phyloP scores from a whole-genome alignment of 2,888 invertebrate genomes.

The Scelioninae gen. 1 region DNA sequence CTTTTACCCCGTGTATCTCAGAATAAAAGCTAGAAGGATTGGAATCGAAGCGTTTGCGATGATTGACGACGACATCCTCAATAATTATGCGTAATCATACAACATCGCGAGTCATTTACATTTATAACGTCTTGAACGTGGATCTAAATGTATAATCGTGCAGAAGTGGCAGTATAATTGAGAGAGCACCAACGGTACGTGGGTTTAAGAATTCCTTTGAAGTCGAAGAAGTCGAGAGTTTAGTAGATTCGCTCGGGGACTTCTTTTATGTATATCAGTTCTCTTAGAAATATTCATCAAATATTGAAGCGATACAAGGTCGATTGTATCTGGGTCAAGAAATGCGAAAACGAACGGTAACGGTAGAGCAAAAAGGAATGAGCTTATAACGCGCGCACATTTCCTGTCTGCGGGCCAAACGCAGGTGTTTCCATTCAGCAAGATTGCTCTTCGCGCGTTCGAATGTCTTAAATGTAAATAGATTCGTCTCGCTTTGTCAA shows the following conservation, averaged over 20 bases:
- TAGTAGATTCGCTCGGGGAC: slow-evolving; percentile 43
- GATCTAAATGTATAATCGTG: slow-evolving; percentile 56
- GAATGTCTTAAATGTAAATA: slow-evolving; percentile 33
- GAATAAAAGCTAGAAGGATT: no score
- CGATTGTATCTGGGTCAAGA: slow-evolving; percentile 65
- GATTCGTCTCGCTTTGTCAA: slow-evolving; percentile 9
- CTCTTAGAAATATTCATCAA: slow-evolving; percentile 65
- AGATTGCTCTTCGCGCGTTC: slow-evolving; percentile 35
- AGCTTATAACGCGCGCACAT: slow-evolving; percentile 32
- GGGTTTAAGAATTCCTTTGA: slow-evolving; percentile 61
- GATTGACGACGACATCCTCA: slow-evolving; percentile 25
- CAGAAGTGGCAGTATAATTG: slow-evolving; percentile 58
- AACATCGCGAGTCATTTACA: slow-evolving; percentile 57
- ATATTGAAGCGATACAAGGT: slow-evolving; percentile 49
- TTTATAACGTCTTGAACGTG: slow-evolving; percentile 29
- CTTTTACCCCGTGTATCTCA: no score
- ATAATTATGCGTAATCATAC: slow-evolving; percentile 52
- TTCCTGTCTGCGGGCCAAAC: slow-evolving; percentile 47
- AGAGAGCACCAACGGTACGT: slow-evolving; percentile 41
- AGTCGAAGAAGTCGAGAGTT: slow-evolving; percentile 35
- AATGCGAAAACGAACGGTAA: slow-evolving; percentile 57
- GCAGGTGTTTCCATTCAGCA: slow-evolving; percentile 48
- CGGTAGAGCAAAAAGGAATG: slow-evolving; percentile 40
- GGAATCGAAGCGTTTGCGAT: slow-evolving; percentile 30
- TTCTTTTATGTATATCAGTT: slow-evolving; percentile 55